Percentiles rank a stretch among this genome's conserved stretches.
These are phyloP conservation scores for Lamellibrachia satsuma DNA, from an alignment of 2,888 invertebrate genomes.

Conservation along the genomic window DNA sequence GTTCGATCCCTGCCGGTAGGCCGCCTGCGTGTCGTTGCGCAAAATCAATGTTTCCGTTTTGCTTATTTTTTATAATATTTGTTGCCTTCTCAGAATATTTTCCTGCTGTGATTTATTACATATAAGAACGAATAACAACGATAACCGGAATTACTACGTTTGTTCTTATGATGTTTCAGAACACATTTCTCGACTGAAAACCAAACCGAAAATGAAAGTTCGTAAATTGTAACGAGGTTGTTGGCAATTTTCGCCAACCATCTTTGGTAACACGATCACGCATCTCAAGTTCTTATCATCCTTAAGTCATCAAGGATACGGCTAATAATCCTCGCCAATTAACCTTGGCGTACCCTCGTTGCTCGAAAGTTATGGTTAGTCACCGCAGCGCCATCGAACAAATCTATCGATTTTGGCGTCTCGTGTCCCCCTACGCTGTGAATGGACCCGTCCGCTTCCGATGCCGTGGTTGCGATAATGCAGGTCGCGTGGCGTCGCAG, in stretches of 20 bases:
- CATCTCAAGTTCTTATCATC: slow-evolving; percentile 1
- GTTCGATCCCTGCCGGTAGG: too few species aligned
- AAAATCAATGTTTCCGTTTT: too few species aligned
- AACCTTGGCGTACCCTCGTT: background rate
- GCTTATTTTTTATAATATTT: too few species aligned
- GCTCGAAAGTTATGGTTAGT: slow-evolving; percentile 10
- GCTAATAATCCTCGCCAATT: slow-evolving; percentile 17
- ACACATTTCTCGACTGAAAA: too few species aligned
- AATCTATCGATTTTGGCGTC: background rate
- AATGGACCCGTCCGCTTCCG: background rate
- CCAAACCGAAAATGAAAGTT: too few species aligned
- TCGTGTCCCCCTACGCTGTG: background rate
- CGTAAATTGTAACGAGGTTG: too few species aligned
- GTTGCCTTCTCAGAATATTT: too few species aligned
- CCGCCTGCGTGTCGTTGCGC: too few species aligned
- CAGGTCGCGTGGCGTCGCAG: background rate
- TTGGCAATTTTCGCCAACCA: background rate
- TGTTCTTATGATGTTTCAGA: too few species aligned
- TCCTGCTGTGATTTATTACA: too few species aligned
- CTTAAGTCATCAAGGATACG: background rate
- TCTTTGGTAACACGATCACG: background rate
- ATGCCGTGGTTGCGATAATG: slow-evolving; percentile 1
- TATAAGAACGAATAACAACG: too few species aligned
- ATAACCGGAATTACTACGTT: too few species aligned
- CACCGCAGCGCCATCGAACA: background rate